A percentile compares a stretch with the other conserved stretches of the same genome.
Conservation (phyloP, 1,140 invertebrate genomes). For the Saccostrea cuccullata region DNA sequence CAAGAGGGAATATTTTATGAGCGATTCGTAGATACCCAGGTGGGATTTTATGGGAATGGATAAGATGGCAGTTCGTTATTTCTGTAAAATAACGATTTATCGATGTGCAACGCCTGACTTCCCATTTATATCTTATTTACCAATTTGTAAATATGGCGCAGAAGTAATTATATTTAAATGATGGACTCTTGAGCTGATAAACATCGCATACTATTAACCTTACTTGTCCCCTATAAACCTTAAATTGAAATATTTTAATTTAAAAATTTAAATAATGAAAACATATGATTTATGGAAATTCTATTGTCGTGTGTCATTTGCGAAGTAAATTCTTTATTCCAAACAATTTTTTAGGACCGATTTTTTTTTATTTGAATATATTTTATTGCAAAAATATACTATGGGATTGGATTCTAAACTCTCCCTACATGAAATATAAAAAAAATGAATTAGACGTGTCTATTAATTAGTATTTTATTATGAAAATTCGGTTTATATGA, state of each 20-base stretch:
- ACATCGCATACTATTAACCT: slow-evolving; percentile 12
- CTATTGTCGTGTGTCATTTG: not conserved
- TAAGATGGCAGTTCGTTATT: slow-evolving; percentile 32
- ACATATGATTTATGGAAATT: slow-evolving; percentile 15
- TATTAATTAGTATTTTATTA: no score
- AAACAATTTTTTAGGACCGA: no score
- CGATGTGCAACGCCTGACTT: slow-evolving; percentile 32
- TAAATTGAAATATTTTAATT: slow-evolving; percentile 12
- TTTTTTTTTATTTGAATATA: no score
- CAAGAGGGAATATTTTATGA: slow-evolving; percentile 30
- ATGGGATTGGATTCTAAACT: no score
- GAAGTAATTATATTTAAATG: slow-evolving; percentile 24
- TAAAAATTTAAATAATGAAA: slow-evolving; percentile 5
- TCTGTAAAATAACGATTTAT: slow-evolving; percentile 33
- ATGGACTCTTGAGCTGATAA: not conserved
- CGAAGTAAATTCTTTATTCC: not conserved
- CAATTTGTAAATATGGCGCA: slow-evolving; percentile 36
- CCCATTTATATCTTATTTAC: not conserved
- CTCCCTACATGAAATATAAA: no score
- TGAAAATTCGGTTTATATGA: no score
- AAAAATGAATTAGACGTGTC: no score
- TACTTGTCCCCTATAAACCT: not conserved
- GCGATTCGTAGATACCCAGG: slow-evolving; percentile 14
- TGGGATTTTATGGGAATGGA: not conserved
- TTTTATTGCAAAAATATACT: no score